Evolutionary conservation across 1,140 invertebrate genomes (phyloP), one percentile per base, ranked within the genome.

Genomic region (Meteorus sp.): DNA sequence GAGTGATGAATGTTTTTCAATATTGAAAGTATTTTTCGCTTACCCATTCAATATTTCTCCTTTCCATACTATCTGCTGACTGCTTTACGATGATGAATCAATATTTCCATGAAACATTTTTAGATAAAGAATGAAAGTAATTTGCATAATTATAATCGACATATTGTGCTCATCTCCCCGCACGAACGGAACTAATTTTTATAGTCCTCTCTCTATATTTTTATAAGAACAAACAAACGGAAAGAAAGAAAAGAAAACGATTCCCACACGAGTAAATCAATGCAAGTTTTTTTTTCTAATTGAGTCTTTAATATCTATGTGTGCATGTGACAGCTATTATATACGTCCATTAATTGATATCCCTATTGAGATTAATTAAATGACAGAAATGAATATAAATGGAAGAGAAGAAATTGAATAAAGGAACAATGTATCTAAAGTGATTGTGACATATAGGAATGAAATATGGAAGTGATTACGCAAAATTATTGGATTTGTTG

Each of bases 401-500:
- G 22, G 44, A 8, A 17, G 17, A 35, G 13, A 57, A 31, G 22
- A 31, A 35, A 52, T 22, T 9, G 3, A 19, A 11, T 15, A 52
- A 19, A 7, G 17, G 33, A 33, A 17, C 31, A 52, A 52, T 52
- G 35, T 11, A 52, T 27, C 3, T 31, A 1, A 52, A 51, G 31
- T 33, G 6, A 7, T 33, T 33, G 6, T 33, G 11, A 33, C 29
- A 11, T 33, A 33, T 7, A 33, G 11, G 11, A 33, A 29, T 29
- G 20, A 17, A 52, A 52, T 20, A 51, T 23, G 51, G 23, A 25
- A 27, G 33, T 7, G 31, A 47, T 58, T 25, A 35, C 44, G 44
- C 29, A 8, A 58, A 48, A n/a, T 25, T 58, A 33, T 35, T 58
- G 56, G 45, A 58, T 51, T 51, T 51, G 45, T 37, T 47, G 39